These are phyloP conservation scores for Excalfactoria chinensis DNA, from an alignment of 2,113 vertebrate species.

Conservation along the genomic window DNA sequence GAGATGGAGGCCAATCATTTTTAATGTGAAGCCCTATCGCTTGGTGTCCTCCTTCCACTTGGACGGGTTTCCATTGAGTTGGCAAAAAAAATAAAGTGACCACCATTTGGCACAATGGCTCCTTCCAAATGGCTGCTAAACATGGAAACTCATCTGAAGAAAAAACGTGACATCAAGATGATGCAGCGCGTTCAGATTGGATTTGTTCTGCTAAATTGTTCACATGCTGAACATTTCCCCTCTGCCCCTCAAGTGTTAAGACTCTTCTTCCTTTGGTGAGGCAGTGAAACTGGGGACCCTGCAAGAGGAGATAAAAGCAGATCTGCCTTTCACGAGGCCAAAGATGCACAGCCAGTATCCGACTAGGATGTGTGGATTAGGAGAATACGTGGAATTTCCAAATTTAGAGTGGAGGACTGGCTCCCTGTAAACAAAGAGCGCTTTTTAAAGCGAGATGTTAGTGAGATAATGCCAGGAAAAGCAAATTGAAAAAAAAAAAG, in stretches of 20 bases:
- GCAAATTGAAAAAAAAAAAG: conserved; percentile 40
- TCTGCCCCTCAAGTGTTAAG: conserved; percentile 43
- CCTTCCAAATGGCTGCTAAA: not conserved
- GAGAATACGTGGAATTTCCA: conserved; percentile 79
- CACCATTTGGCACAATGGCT: not conserved
- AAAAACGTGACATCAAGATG: not conserved
- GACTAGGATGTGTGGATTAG: conserved; percentile 67
- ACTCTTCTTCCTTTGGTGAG: conserved; percentile 36
- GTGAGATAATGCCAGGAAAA: conserved; percentile 76
- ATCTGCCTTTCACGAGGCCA: conserved; percentile 58
- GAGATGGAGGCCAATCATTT: not conserved
- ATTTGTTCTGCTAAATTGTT: not conserved
- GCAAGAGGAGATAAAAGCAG: conserved; percentile 36
- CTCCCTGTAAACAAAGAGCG: conserved; percentile 86
- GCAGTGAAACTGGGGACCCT: not conserved
- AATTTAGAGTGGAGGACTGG: conserved; percentile 86
- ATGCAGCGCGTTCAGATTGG: rapidly evolving
- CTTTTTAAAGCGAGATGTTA: conserved; percentile 78
- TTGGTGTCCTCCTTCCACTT: not conserved
- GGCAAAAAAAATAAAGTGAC: not conserved
- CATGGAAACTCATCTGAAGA: not conserved
- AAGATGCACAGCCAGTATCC: conserved; percentile 49
- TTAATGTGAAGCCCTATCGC: rapidly evolving
- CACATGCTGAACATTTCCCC: not conserved
- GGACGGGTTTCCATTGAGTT: not conserved